These are phyloP conservation scores for Bradysia coprophila DNA, from an alignment of 1,140 invertebrate genomes.

Conservation along the genomic window DNA sequence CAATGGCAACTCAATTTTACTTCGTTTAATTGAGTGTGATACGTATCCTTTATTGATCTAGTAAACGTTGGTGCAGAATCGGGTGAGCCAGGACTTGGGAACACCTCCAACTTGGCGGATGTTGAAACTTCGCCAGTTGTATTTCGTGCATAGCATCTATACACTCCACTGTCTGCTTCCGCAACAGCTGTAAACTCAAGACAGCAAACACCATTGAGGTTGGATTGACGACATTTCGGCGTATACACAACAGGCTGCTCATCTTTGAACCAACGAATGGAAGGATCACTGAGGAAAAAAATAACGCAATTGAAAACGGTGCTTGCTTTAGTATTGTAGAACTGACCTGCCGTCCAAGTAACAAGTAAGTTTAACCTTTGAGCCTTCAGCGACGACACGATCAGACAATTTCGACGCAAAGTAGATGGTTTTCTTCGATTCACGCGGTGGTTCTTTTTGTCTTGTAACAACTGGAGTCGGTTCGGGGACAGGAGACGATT, in stretches of 20 bases:
- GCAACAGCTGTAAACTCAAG: conserved; percentile 36
- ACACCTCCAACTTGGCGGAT: conserved; percentile 17
- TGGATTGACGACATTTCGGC: conserved; percentile 30
- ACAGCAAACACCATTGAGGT: conserved; percentile 39
- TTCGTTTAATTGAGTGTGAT: conserved; percentile 46
- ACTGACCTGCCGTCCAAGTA: conserved; percentile 65
- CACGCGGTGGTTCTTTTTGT: conserved; percentile 16
- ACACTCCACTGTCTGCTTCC: conserved; percentile 34
- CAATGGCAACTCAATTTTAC: conserved; percentile 58
- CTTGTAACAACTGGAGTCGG: conserved; percentile 6
- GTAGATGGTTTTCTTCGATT: conserved; percentile 19
- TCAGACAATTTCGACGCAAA: conserved; percentile 38
- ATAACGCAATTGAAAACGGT: too few species aligned
- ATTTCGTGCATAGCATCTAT: conserved; percentile 43
- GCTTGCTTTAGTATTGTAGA: too few species aligned
- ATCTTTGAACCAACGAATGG: conserved; percentile 61
- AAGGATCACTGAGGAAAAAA: too few species aligned
- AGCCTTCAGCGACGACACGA: conserved; percentile 51
- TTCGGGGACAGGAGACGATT: conserved; percentile 9
- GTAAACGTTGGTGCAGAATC: conserved; percentile 22
- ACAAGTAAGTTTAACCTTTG: conserved; percentile 64
- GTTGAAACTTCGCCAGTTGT: conserved; percentile 19
- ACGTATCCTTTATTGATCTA: conserved; percentile 34
- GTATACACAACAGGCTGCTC: conserved; percentile 21
- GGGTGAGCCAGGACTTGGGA: conserved; percentile 15